phyloP scores from a whole-genome alignment of 2,113 vertebrate species.

The Thunnus maccoyii region DNA sequence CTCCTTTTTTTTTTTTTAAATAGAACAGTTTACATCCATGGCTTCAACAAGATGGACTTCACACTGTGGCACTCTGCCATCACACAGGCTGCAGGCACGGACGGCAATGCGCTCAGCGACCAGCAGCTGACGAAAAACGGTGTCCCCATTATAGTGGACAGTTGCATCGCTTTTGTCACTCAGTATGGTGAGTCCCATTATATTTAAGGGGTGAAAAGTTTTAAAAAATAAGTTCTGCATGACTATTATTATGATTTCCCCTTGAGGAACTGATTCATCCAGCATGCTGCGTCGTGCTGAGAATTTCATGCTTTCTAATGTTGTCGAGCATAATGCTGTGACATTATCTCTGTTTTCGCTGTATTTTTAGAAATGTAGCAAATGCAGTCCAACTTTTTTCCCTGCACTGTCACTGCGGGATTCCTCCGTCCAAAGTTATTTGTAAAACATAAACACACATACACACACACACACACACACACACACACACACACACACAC shows the following conservation, averaged over 20 bases:
- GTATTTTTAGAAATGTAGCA: constrained; percentile 13
- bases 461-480: no score
- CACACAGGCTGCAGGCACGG: constrained; percentile 93
- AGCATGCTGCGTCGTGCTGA: not conserved
- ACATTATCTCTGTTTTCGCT: constrained; percentile 21
- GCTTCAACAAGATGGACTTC: constrained; percentile 92
- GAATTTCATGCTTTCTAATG: constrained; percentile 34
- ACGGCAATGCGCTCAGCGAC: constrained; percentile 92
- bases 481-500: not conserved
- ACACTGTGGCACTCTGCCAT: constrained; percentile 93
- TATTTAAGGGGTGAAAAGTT: not conserved
- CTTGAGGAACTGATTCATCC: constrained; percentile 52
- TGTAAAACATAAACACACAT: not conserved
- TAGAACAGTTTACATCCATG: constrained; percentile 95
- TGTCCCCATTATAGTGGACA: constrained; percentile 94
- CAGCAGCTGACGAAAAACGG: constrained; percentile 98
- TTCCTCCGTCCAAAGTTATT: not conserved
- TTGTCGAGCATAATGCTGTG: not conserved
- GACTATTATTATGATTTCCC: constrained; percentile 27
- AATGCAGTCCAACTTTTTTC: constrained; percentile 9
- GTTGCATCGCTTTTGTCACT: constrained; percentile 97
- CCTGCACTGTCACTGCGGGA: not conserved
- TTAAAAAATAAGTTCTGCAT: constrained; percentile 5
- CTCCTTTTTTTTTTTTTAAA: not conserved
- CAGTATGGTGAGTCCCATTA: constrained; percentile 91